Conservation (phyloP, 2,797 vertebrate species). For the Avahi laniger region DNA sequence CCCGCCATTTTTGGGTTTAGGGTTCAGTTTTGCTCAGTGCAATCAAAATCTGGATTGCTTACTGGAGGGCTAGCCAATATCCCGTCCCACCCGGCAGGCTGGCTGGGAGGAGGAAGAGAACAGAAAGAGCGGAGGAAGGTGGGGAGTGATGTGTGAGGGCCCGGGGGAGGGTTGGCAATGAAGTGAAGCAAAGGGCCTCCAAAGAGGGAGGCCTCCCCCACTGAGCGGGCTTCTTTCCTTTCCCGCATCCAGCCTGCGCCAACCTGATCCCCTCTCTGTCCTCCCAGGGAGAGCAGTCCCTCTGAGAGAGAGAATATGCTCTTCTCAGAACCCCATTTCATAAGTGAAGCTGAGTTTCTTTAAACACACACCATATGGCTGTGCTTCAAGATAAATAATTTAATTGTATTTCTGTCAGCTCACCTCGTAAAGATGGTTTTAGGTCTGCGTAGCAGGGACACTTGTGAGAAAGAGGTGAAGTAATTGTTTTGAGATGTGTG, state of each 20-base stretch:
- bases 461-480: neutral
- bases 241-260: too few relatives aligned
- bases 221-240: too few relatives aligned
- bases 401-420: slow-evolving; percentile 32
- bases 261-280: neutral
- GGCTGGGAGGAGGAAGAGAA: neutral
- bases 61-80: too few relatives aligned
- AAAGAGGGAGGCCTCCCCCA: too few relatives aligned
- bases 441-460: neutral
- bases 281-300: neutral
- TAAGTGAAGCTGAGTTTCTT: neutral
- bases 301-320: neutral
- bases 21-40: neutral
- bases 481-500: neutral
- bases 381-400: neutral
- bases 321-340: neutral
- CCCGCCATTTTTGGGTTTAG: neutral
- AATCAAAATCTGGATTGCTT: neutral
- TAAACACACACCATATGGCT: slow-evolving; percentile 54
- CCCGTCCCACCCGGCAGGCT: neutral
- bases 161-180: neutral
- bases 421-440: slow-evolving; percentile 60
- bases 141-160: neutral
- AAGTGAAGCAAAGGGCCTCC: neutral
- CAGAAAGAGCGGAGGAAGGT: neutral